phyloP scores from a whole-genome alignment of 2,113 vertebrate species.

The Trinectes maculatus region DNA sequence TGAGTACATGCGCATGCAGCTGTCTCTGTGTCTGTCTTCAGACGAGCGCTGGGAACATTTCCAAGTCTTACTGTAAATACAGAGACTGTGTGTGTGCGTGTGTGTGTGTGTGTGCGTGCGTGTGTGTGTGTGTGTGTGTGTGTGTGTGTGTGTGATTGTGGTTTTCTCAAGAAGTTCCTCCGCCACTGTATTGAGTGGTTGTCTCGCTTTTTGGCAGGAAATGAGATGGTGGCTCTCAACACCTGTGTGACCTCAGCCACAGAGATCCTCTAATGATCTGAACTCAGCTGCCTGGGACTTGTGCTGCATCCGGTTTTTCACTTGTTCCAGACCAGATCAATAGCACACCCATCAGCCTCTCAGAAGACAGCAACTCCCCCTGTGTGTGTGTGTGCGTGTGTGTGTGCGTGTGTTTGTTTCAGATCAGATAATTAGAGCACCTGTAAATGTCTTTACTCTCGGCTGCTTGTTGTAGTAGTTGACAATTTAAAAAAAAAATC shows the following conservation, averaged over 20 bases:
- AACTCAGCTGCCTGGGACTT: constrained; percentile 57
- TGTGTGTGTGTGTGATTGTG: constrained; percentile 9
- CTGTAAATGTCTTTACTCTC: constrained; percentile 49
- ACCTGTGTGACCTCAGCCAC: constrained; percentile 66
- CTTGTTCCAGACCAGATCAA: constrained; percentile 62
- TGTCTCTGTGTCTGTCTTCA: constrained; percentile 65
- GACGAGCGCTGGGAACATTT: constrained; percentile 53
- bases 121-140: background rate
- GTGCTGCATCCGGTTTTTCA: constrained; percentile 18
- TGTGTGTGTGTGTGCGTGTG: constrained; percentile 27
- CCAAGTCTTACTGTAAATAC: constrained; percentile 61
- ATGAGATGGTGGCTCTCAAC: constrained; percentile 44
- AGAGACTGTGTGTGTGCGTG: background rate
- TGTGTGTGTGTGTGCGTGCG: constrained; percentile 1
- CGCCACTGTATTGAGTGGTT: constrained; percentile 57
- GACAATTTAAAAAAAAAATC: constrained; percentile 23
- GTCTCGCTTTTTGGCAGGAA: constrained; percentile 68
- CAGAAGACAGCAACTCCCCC: constrained; percentile 8
- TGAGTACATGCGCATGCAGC: constrained; percentile 67
- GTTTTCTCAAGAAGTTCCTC: constrained; percentile 46
- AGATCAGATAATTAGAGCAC: constrained; percentile 54
- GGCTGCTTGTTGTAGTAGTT: constrained; percentile 38
- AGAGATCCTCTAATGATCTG: constrained; percentile 68
- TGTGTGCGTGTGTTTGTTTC: constrained; percentile 14
- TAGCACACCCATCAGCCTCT: constrained; percentile 41